phyloP scores from a whole-genome alignment of 2,888 invertebrate species.

The Frankliniella intonsa region DNA sequence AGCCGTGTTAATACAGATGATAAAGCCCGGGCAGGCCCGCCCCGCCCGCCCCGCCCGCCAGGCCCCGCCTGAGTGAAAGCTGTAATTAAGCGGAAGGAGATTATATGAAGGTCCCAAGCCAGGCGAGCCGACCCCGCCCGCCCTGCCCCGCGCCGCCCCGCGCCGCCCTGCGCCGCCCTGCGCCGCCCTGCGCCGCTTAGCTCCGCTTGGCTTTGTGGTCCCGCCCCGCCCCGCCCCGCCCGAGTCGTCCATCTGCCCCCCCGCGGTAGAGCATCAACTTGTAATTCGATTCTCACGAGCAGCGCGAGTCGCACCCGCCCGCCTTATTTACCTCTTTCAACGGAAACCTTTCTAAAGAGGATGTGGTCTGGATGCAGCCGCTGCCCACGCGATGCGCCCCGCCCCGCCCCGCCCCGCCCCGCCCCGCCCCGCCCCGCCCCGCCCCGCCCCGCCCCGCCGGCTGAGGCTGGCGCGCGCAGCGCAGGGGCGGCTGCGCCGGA shows the following conservation, averaged over 20 bases:
- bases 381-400: too few relatives aligned
- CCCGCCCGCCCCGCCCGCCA: too few relatives aligned
- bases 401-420: too few relatives aligned
- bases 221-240: not conserved
- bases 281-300: constrained; percentile 5
- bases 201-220: too few relatives aligned
- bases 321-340: too few relatives aligned
- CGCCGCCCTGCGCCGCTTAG: not conserved
- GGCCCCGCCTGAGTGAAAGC: not conserved
- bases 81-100: not conserved
- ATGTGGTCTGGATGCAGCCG: too few relatives aligned
- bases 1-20: not conserved
- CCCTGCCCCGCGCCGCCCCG: not conserved
- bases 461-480: too few relatives aligned
- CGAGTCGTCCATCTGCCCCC: not conserved
- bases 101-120: not conserved
- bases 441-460: too few relatives aligned
- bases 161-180: not conserved
- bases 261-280: not conserved
- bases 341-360: too few relatives aligned
- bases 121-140: not conserved
- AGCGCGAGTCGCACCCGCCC: not conserved
- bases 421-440: too few relatives aligned
- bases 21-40: not conserved
- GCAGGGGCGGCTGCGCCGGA: too few relatives aligned